A percentile compares a stretch with the other conserved stretches of the same genome.
Evolutionary conservation across 35 echinoderm and acorn worm genomes (phyloP).

Genomic region (Stichopus chloronotus): DNA sequence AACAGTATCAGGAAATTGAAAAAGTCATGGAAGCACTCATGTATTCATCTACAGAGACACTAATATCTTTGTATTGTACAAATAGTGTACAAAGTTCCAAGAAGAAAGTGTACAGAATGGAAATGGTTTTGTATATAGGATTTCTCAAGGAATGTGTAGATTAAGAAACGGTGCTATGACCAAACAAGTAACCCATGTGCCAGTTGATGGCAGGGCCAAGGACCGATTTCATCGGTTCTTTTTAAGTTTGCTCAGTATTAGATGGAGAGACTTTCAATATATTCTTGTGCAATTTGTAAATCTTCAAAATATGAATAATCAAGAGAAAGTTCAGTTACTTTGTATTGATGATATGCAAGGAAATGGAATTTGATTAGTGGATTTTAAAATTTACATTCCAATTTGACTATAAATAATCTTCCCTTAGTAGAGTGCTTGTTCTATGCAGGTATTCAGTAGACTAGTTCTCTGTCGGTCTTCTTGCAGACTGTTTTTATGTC

Average conservation of each 20-base stretch:
- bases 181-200: slow-evolving; percentile 37
- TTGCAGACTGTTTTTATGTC: not conserved
- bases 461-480: not conserved
- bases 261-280: slow-evolving; percentile 6
- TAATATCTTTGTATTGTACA: slow-evolving; percentile 53
- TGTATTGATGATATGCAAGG: not conserved
- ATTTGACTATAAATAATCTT: not conserved
- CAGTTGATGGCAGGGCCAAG: not conserved
- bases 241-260: slow-evolving; percentile 25
- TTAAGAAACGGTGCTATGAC: slow-evolving; percentile 56
- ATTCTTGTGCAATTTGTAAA: slow-evolving; percentile 42
- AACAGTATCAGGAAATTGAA: not conserved
- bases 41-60: slow-evolving; percentile 41
- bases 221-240: not conserved
- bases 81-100: slow-evolving; percentile 25
- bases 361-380: not conserved
- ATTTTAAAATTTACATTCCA: slow-evolving; percentile 14
- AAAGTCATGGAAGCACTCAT: slow-evolving; percentile 2
- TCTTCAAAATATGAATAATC: not conserved
- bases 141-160: slow-evolving; percentile 20
- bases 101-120: slow-evolving; percentile 37
- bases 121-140: slow-evolving; percentile 49
- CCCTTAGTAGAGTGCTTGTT: not conserved
- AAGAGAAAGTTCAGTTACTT: not conserved
- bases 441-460: not conserved